Percentiles rank a stretch among this genome's conserved stretches.
phyloP scores from a whole-genome alignment of 2,797 vertebrate species.

The Tinamus major region DNA sequence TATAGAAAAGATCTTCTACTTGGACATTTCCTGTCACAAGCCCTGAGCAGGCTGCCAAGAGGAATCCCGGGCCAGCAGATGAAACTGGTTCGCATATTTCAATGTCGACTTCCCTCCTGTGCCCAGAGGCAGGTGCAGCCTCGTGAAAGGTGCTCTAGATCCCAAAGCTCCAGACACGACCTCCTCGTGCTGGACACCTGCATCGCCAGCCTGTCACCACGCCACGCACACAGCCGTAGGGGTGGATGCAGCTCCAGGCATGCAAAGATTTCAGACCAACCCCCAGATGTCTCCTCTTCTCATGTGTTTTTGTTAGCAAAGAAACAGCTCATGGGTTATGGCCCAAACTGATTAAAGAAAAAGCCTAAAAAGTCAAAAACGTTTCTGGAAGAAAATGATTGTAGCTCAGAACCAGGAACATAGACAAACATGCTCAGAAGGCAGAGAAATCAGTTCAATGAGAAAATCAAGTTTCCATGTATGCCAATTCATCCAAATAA shows the following conservation, averaged over 20 bases:
- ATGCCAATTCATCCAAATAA: background rate
- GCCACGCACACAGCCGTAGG: accelerated
- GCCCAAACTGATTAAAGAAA: background rate
- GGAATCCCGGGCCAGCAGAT: background rate
- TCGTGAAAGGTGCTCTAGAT: background rate
- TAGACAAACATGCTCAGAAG: background rate
- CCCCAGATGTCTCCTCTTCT: background rate
- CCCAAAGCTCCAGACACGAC: background rate
- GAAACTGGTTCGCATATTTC: background rate
- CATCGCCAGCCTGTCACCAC: background rate
- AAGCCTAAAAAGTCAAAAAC: background rate
- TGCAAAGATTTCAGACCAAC: background rate
- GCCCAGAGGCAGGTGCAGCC: background rate
- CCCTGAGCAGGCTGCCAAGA: background rate
- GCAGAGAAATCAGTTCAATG: background rate
- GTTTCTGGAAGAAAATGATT: background rate
- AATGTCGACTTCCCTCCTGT: background rate
- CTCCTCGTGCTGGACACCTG: background rate
- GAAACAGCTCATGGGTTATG: background rate
- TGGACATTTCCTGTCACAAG: accelerated
- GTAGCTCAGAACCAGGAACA: background rate
- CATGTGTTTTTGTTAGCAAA: background rate
- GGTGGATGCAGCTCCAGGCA: background rate
- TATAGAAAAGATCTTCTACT: background rate
- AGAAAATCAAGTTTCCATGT: background rate